Conservation (phyloP, 2,888 invertebrate species). For the Spisula solida region DNA sequence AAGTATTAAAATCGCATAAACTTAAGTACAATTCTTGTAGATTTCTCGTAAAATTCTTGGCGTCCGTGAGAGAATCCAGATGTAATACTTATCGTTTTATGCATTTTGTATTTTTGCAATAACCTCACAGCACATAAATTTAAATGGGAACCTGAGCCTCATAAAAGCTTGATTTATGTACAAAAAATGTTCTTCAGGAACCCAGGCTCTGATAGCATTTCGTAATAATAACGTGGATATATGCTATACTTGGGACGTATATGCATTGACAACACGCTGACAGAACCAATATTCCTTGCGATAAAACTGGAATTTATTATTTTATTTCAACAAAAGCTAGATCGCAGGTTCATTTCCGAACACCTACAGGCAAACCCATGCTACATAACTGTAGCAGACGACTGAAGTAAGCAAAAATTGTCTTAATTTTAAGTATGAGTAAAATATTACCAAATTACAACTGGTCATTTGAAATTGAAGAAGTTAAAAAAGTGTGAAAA, state of each 20-base stretch:
- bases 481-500: no score
- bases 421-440: no score
- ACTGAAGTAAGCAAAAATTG: no score
- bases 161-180: conserved; percentile 2
- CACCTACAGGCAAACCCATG: background rate
- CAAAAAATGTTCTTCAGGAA: background rate
- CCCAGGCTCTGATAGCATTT: background rate
- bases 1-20: conserved; percentile 9
- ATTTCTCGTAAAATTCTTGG: conserved; percentile 12
- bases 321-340: no score
- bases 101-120: conserved; percentile 8
- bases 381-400: no score
- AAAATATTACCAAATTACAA: no score
- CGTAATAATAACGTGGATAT: background rate
- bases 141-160: background rate
- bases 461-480: no score
- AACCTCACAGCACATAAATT: conserved; percentile 9
- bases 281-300: background rate
- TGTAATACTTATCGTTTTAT: conserved; percentile 22
- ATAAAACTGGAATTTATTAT: no score
- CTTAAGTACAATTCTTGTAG: conserved; percentile 11
- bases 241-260: background rate
- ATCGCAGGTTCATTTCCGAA: no score
- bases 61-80: conserved; percentile 7
- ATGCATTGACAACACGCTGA: background rate